Evolutionary conservation across 2,888 invertebrate species (phyloP).

Genomic region (Leptinotarsa haldemani): DNA sequence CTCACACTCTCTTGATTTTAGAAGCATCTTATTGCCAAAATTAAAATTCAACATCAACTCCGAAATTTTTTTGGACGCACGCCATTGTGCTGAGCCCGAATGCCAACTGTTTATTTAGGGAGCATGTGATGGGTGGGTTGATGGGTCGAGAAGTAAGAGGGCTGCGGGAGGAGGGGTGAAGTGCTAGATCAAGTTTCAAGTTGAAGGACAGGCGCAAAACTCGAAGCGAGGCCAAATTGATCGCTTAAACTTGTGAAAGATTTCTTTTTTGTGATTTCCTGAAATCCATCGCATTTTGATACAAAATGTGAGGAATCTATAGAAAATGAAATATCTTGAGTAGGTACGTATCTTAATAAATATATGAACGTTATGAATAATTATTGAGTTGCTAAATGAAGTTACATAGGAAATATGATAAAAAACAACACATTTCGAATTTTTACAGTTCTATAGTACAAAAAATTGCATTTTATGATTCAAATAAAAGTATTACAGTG

Average conservation of each 20-base stretch:
- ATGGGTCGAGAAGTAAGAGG: slow-evolving; percentile 31
- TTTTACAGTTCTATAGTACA: too few species aligned
- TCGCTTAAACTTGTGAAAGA: slow-evolving; percentile 27
- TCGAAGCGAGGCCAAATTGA: slow-evolving; percentile 35
- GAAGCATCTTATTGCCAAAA: not conserved
- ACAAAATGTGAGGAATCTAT: too few species aligned
- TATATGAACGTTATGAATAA: too few species aligned
- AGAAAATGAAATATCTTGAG: too few species aligned
- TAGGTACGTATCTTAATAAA: too few species aligned
- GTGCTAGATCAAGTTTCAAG: slow-evolving; percentile 51
- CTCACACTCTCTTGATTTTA: too few species aligned
- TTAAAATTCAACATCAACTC: not conserved
- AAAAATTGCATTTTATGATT: too few species aligned
- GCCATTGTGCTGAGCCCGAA: slow-evolving; percentile 39
- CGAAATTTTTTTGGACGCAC: slow-evolving; percentile 9
- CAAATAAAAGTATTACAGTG: too few species aligned
- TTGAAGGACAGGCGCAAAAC: slow-evolving; percentile 54
- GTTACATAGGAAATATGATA: too few species aligned
- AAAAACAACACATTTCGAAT: too few species aligned
- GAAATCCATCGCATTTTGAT: too few species aligned
- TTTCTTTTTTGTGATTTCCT: not conserved
- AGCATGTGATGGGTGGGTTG: slow-evolving; percentile 44
- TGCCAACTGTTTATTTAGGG: slow-evolving; percentile 51
- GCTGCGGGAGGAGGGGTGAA: slow-evolving; percentile 28
- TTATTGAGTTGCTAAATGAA: too few species aligned